Percentiles rank a stretch among this genome's conserved stretches.
Evolutionary conservation across 2,797 vertebrate genomes (phyloP).

Genomic region (Poecile montanus): DNA sequence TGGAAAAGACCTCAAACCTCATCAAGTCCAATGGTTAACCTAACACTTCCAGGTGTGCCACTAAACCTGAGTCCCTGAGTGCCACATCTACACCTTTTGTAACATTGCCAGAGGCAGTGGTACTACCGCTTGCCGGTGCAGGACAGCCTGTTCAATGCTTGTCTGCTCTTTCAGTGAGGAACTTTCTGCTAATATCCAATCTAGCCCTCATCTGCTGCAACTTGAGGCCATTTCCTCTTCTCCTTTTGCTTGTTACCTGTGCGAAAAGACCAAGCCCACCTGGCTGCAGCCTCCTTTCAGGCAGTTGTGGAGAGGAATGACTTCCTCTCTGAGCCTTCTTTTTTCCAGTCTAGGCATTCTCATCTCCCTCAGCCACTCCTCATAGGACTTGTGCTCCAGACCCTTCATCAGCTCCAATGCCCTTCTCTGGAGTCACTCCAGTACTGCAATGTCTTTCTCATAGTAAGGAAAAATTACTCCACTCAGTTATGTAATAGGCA

Average conservation of each 20-base stretch:
- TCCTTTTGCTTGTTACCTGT: neutral
- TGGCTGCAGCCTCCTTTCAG: neutral
- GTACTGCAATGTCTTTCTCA: neutral
- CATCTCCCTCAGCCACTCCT: neutral
- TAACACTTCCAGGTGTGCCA: neutral
- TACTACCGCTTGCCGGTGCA: neutral
- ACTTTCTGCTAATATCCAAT: neutral
- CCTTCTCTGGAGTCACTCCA: neutral
- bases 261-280: neutral
- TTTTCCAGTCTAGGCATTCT: neutral
- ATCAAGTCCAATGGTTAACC: neutral
- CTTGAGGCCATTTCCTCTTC: neutral
- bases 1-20: neutral
- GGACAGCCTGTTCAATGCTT: neutral
- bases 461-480: neutral
- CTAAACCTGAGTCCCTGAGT: neutral
- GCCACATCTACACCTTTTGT: neutral
- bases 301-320: neutral
- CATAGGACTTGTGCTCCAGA: neutral
- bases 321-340: neutral
- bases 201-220: neutral
- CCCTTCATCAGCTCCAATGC: neutral
- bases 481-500: neutral
- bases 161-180: neutral
- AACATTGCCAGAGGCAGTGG: neutral